phyloP scores from a whole-genome alignment of 2,113 vertebrate species.

The Thalassarche chlororhynchos region DNA sequence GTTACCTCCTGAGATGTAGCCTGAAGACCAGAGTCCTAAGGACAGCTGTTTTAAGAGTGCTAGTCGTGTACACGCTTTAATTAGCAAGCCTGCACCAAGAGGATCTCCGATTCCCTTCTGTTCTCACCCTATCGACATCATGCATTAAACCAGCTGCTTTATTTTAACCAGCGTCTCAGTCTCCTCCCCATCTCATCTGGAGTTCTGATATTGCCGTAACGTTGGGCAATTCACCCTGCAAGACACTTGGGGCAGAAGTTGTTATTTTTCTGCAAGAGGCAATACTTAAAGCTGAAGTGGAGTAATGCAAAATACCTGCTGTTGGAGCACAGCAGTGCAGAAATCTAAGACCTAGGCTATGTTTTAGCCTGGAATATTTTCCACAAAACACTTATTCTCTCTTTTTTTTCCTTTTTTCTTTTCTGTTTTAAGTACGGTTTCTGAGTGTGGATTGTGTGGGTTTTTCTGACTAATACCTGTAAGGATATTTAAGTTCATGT shows the following conservation, averaged over 20 bases:
- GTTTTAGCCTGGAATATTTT: neutral
- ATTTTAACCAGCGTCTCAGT: neutral
- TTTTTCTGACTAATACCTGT: neutral
- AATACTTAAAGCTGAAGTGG: neutral
- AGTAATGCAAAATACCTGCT: neutral
- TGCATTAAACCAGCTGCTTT: conserved; percentile 24
- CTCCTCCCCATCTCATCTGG: conserved; percentile 26
- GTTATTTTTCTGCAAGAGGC: neutral
- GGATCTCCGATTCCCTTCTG: conserved; percentile 59
- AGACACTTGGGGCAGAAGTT: neutral
- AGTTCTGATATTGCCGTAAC: conserved; percentile 65
- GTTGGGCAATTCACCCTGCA: conserved; percentile 7
- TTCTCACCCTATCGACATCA: conserved; percentile 46
- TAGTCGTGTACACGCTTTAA: neutral
- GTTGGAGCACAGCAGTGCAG: neutral
- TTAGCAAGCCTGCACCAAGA: conserved; percentile 42
- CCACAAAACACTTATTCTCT: neutral
- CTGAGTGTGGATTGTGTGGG: neutral
- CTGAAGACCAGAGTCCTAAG: conserved; percentile 34
- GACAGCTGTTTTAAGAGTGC: neutral
- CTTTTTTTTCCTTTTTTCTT: no score
- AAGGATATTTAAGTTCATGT: neutral
- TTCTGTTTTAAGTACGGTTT: neutral
- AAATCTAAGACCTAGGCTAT: neutral
- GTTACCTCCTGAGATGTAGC: neutral